Base-by-base conservation (phyloP, 2,888 invertebrate genomes). In the Theretra japonica region DNA sequence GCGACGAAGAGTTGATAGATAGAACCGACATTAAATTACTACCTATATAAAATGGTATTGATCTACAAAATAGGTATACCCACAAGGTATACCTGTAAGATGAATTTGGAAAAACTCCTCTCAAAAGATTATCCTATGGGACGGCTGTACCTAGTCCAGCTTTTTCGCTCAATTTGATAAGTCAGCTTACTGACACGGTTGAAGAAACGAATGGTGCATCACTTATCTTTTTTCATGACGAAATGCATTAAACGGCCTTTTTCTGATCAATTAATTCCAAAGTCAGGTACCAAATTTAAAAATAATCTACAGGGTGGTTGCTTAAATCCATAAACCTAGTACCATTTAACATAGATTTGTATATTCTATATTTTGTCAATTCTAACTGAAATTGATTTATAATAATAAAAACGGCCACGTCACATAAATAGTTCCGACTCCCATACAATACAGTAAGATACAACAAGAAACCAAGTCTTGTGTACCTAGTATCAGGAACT, bases 221-320 rank as follows among this genome's bases (percentile, higher is more conserved):
- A 78, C 74, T 79, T 78, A 77, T 78, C 79, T 82, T 85, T 86
- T 81, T 83, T 78, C 76, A 80, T 80, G 82, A 83, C 83, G 85
- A 82, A 85, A 86, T 76, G 83, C 82, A 83, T 85, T 86, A 85
- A 85, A 85, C 82, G 82, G 80, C 82, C 65, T 83, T 85, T 84
- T 90, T 90, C 88, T 88, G 84, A 90, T 89, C 90, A 90, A 90
- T 90, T 90, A 89, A 89, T 87, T 89, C 83, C 79, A 79, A 83
- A 82, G 81, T 79, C 88, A 88, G 88, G 87, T 87, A 88, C 79
- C 72, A 77, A 76, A 74, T 76, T 80, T 79, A 79, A 83, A 86
- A 85, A 84, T 79, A 81, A 79, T 76, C 75, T 84, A 88, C 86
- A 86, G 86, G 82, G n/a, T 84, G 86, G 30, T 2, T 30, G 8